These are phyloP conservation scores for Deilephila elpenor DNA, from an alignment of 2,888 invertebrate species.

Conservation along the genomic window DNA sequence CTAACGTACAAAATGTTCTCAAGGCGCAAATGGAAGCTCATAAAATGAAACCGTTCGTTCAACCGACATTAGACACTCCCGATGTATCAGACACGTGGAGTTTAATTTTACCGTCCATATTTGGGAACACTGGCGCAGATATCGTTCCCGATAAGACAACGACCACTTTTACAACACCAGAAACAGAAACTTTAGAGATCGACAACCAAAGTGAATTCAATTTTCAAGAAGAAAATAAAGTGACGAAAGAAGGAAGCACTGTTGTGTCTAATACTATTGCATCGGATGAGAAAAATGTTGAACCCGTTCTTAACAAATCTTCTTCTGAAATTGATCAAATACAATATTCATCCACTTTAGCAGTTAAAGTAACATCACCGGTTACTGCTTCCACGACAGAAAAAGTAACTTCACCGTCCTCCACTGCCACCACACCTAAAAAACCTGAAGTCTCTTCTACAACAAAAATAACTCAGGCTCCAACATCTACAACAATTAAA, in stretches of 20 bases:
- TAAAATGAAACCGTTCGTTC: conserved; percentile 76
- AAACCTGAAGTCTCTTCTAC: conserved; percentile 34
- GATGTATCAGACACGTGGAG: conserved; percentile 92
- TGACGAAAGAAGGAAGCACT: conserved; percentile 66
- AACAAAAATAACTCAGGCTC: conserved; percentile 20
- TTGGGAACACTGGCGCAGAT: conserved; percentile 88
- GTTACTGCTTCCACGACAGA: conserved; percentile 41
- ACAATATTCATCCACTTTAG: conserved; percentile 38
- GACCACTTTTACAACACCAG: conserved; percentile 68
- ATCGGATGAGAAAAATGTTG: not conserved
- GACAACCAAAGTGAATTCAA: conserved; percentile 50
- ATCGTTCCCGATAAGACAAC: conserved; percentile 83
- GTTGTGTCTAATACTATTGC: conserved; percentile 54
- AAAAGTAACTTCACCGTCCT: conserved; percentile 42
- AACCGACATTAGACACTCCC: conserved; percentile 87
- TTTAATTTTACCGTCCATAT: conserved; percentile 91
- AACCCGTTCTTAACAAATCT: conserved; percentile 10
- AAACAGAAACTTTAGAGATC: conserved; percentile 73
- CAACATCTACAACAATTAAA: conserved; percentile 36
- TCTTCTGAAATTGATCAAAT: not conserved
- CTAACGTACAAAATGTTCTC: conserved; percentile 92
- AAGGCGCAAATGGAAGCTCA: conserved; percentile 90
- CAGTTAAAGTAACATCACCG: conserved; percentile 37
- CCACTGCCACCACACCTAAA: conserved; percentile 39
- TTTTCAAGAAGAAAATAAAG: conserved; percentile 53